These are phyloP conservation scores for Drosophila grimshawi DNA, from an alignment of 1,140 invertebrate genomes.

Conservation along the genomic window DNA sequence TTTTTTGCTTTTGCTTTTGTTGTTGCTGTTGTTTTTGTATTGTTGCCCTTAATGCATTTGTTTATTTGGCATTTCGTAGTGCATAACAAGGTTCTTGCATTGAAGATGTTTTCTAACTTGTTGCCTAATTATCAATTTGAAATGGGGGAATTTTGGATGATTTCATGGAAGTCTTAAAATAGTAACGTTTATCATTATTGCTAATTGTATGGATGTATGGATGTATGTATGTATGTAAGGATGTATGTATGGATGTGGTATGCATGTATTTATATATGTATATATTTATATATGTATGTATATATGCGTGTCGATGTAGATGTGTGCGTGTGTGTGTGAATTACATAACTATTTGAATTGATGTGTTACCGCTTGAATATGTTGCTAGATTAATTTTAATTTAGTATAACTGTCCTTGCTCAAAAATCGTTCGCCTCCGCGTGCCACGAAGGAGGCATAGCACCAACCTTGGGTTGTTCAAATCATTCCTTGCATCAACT, in stretches of 20 bases:
- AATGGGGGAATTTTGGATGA: constrained; percentile 33
- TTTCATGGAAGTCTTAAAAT: constrained; percentile 60
- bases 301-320: constrained; percentile 8
- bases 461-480: constrained; percentile 68
- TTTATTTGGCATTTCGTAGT: constrained; percentile 61
- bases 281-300: constrained; percentile 1
- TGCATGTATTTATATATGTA: constrained; percentile 39
- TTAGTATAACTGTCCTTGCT: constrained; percentile 34
- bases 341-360: constrained; percentile 47
- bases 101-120: constrained; percentile 40
- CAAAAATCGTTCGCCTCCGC: constrained; percentile 24
- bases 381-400: constrained; percentile 55
- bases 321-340: constrained; percentile 32
- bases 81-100: constrained; percentile 59
- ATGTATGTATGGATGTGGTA: constrained; percentile 29
- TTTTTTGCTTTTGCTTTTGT: background rate
- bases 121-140: constrained; percentile 41
- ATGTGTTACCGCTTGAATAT: constrained; percentile 39
- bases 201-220: constrained; percentile 32
- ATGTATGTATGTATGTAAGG: constrained; percentile 7
- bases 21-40: background rate
- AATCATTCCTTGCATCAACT: constrained; percentile 20
- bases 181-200: constrained; percentile 63
- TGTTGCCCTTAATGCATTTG: constrained; percentile 13
- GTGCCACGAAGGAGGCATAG: constrained; percentile 37